Evolutionary conservation across 2,888 invertebrate genomes (phyloP), one percentile per base, ranked within the genome.

Genomic region (Choristoneura rosaceana): DNA sequence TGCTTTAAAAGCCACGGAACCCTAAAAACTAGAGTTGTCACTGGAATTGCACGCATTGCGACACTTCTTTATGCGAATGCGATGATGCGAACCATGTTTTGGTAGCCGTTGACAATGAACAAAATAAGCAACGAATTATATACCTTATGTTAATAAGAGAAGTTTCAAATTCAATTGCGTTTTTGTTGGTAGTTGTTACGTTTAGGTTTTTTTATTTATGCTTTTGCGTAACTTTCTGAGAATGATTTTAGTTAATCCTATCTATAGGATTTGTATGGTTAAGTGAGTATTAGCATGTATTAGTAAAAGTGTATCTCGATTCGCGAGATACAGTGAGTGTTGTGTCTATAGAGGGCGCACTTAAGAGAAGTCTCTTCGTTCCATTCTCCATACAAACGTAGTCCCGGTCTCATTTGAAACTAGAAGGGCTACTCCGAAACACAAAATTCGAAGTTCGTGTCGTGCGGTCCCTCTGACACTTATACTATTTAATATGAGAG

Each of bases 41-140:
- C 68, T 71, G 69, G 60, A 74, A 71, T 75, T 74, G 74, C 58
- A 43, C 70, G 60, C 74, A 71, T 76, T 74, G 74, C 64, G 50
- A 75, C 73, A 75, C 70, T 41, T 69, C 76, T 76, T 80, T 80
- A 76, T 82, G 71, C 75, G 71, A 75, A 82, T 84, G 82, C 83
- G 82, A 76, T 75, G 80, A 80, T 80, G 77, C 85, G 79, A 79
- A 76, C 70, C 81, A 77, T 86, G 83, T 86, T 84, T 83, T 77
- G 77, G 78, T 50, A 64, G 34, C 34, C 63, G 2, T 14, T 34
- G 47, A 47, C 63, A 47, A 50, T 34, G 10, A 10, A 34, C 50
- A 12, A 12, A 14, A 12, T 12, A 8, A n/a, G 10, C 63, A 64
- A 10, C n/a, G 3, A 0, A 34, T 0, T 33, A 15, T 15, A 34